Conservation (phyloP, 2,113 vertebrate species). For the Gila orcuttii region DNA sequence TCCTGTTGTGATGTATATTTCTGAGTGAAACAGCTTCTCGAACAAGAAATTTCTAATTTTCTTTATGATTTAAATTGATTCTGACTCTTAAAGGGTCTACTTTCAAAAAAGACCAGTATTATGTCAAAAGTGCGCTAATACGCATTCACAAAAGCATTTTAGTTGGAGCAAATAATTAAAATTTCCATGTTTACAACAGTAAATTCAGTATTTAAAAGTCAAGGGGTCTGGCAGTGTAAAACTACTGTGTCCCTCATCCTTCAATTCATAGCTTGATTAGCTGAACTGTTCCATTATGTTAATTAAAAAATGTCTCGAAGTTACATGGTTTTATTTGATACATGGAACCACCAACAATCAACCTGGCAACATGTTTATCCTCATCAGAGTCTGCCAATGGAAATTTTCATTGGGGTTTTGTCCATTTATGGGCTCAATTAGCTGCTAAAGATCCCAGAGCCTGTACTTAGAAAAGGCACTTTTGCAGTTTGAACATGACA, state of each 20-base stretch:
- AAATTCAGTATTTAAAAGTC: conserved; percentile 53
- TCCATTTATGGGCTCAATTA: conserved; percentile 67
- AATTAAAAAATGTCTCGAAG: conserved; percentile 68
- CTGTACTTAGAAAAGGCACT: conserved; percentile 52
- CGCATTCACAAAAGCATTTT: neutral
- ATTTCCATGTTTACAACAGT: conserved; percentile 27
- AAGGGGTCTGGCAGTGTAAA: conserved; percentile 32
- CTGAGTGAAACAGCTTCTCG: neutral
- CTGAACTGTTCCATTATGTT: conserved; percentile 63
- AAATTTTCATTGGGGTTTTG: conserved; percentile 59
- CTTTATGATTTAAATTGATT: neutral
- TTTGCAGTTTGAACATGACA: conserved; percentile 51
- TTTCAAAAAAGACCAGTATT: neutral
- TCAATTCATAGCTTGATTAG: conserved; percentile 62
- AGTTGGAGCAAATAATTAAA: neutral
- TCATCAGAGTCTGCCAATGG: conserved; percentile 60
- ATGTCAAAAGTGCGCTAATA: neutral
- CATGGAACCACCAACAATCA: conserved; percentile 63
- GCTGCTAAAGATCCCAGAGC: conserved; percentile 58
- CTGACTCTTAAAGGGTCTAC: neutral
- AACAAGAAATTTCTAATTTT: neutral
- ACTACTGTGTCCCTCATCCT: neutral
- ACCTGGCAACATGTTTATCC: conserved; percentile 62
- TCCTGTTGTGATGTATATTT: neutral
- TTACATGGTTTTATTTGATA: conserved; percentile 63